phyloP scores from a whole-genome alignment of 1,140 invertebrate species.

The Magallana gigas region DNA sequence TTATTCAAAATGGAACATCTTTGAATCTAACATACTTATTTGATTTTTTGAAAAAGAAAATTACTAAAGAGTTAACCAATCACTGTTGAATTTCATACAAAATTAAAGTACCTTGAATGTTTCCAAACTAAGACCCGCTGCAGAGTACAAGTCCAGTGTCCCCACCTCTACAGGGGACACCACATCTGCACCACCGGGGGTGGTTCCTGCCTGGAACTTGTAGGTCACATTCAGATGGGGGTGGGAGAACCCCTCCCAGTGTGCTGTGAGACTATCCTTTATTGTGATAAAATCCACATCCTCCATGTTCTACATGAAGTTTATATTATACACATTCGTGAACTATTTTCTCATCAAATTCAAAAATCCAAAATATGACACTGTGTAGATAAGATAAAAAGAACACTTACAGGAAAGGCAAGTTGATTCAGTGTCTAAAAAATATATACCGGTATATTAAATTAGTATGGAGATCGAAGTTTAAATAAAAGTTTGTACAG shows the following conservation, averaged over 20 bases:
- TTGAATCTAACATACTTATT: too few relatives aligned
- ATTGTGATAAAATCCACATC: slow-evolving; percentile 34
- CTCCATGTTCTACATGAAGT: background rate
- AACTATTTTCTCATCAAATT: too few relatives aligned
- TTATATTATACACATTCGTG: too few relatives aligned
- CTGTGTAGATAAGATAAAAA: too few relatives aligned
- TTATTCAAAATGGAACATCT: too few relatives aligned
- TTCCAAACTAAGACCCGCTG: slow-evolving; percentile 47
- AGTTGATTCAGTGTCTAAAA: background rate
- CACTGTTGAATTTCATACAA: too few relatives aligned
- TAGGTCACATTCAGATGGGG: slow-evolving; percentile 36
- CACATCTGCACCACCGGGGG: background rate
- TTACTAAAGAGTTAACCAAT: too few relatives aligned
- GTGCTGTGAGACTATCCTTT: slow-evolving; percentile 7
- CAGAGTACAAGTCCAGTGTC: background rate
- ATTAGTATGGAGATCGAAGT: background rate
- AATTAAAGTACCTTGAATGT: slow-evolving; percentile 8
- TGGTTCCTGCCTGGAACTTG: slow-evolving; percentile 2
- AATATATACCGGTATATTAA: background rate
- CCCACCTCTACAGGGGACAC: slow-evolving; percentile 16
- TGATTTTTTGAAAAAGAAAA: too few relatives aligned
- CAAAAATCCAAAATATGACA: too few relatives aligned
- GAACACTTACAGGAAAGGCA: background rate
- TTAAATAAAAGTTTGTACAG: too few relatives aligned
- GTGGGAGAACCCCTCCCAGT: slow-evolving; percentile 29